Base-by-base conservation (phyloP, 2,888 invertebrate genomes). In the Epirrhoe tristata region DNA sequence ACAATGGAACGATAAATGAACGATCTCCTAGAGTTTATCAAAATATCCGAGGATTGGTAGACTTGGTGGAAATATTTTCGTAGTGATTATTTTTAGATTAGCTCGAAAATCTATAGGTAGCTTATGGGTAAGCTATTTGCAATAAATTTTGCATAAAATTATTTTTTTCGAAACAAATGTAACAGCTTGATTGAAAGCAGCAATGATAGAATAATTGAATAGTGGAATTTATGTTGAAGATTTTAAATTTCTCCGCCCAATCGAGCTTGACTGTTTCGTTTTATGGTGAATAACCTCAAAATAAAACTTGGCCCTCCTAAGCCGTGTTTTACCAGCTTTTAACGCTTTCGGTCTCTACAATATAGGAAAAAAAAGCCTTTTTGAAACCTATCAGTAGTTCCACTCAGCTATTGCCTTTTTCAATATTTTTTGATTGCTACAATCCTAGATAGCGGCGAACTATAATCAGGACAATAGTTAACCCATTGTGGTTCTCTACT, bases 1-100 rank as follows among this genome's bases (percentile, higher is more conserved):
- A 75, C 74, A 77, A 75, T 75, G 61, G 69, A 58, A 70, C 71
- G 69, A 69, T 75, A 70, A 77, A 75, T 74, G 74, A 70, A 55
- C 70, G 62, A 73, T 72, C 74, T 70, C 69, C 63, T 62, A 67
- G 63, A 69, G 67, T 66, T 74, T 72, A 72, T 66, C 69, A 63
- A 69, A 55, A 61, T 60, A 59, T 65, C 59, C 57, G 50, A 52
- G 43, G 62, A 53, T 61, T 63, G 63, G 46, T 63, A 52, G 43
- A 62, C 50, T 61, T 63, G 63, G 46, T 63, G 36, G 31, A 53
- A 43, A 31, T 63, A 67, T 50, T 58, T 63, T 56, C 67, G 55
- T 43, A 43, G 62, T 60, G 36, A 48, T 48, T 48, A 61, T 48
- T 32, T 14, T 43, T 46, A 32, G 31, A 14, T 43, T 24, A 8